Base-by-base conservation (phyloP, 2,113 vertebrate species). In the Amia ocellicauda region DNA sequence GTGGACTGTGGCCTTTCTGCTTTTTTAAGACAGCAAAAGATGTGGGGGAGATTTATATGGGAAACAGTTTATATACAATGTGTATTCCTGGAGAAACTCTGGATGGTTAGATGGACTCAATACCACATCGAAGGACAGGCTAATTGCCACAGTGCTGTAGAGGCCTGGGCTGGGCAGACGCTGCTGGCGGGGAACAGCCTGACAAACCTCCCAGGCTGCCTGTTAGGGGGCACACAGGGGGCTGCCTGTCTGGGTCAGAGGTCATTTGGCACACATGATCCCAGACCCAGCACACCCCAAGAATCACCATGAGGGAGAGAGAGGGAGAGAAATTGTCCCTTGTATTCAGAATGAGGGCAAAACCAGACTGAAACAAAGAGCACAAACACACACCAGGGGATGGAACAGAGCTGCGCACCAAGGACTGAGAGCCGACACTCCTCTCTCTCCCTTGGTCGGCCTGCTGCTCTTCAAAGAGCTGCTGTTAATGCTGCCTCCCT, bases 291-390 rank as follows among this genome's bases (percentile, higher is more conserved):
- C 11, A n/a, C 24, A n/a, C 53, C 53, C 24, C 29, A 26, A 17
- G 53, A 56, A 56, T 28, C 53, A 31, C 26, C 53, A 56, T 24
- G 26, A 29, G n/a, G 53, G 53, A 56, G 57, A 43, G 69, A 60
- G 49, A 45, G n/a, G 22, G 10, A 28, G 63, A 27, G 50, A 47
- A 27, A 63, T 45, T 64, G 76, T 81, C 80, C 82, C 76, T 63
- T 72, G 80, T 69, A 70, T 63, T 82, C 67, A 77, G 63, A 78
- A 76, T 74, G 62, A 68, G 79, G 79, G 76, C 7, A 5, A 17
- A n/a, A 20, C 31, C 23, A 50, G 20, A 28, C 42, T n/a, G 23
- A 24, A 36, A 62, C 29, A 14, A n/a, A 45, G 13, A 22, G 19
- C n/a, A 28, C 36, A 55, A 7, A 55, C 28, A 28, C 50, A 45